Conservation (phyloP, 2,113 vertebrate species). For the Psammodynastes pulverulentus region DNA sequence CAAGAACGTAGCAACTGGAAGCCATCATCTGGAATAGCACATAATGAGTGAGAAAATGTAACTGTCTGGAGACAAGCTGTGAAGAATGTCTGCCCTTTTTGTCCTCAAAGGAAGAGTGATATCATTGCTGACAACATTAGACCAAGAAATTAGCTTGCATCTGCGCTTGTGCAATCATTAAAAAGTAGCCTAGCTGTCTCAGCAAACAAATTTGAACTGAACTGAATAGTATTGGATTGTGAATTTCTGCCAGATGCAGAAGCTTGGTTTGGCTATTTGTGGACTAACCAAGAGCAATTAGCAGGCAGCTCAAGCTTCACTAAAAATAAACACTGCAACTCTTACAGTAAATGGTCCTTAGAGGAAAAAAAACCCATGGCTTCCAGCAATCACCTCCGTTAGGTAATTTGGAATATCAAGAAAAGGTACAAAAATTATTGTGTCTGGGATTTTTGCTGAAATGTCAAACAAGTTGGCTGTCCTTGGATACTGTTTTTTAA, state of each 20-base stretch:
- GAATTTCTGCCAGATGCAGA: background rate
- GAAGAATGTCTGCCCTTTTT: slow-evolving; percentile 10
- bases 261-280: background rate
- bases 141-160: background rate
- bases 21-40: background rate
- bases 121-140: background rate
- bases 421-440: background rate
- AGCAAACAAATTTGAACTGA: background rate
- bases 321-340: background rate
- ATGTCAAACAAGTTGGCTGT: background rate
- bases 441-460: background rate
- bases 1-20: background rate
- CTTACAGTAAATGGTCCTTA: background rate
- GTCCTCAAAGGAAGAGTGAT: background rate
- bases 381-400: background rate
- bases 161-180: background rate
- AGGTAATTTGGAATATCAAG: background rate
- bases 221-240: background rate
- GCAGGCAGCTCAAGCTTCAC: background rate
- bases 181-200: background rate
- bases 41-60: background rate
- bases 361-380: background rate
- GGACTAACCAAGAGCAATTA: background rate
- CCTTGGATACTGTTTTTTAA: background rate
- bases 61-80: slow-evolving; percentile 18